Conservation (phyloP, 1,140 invertebrate genomes). For the Drosophila tristis region DNA sequence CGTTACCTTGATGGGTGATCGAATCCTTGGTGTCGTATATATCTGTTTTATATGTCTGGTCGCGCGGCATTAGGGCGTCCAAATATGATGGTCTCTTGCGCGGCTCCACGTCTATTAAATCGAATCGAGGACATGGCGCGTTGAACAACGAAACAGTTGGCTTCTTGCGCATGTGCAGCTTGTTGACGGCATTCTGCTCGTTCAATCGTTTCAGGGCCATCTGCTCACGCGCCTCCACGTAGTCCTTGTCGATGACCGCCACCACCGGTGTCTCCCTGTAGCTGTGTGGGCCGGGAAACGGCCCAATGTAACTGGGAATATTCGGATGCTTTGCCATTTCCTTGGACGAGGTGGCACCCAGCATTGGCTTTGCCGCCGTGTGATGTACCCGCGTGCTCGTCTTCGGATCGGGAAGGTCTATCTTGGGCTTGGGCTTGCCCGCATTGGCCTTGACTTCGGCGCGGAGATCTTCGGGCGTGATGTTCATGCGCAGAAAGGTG, state of each 20-base stretch:
- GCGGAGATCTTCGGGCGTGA: not conserved
- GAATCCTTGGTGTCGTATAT: constrained; percentile 31
- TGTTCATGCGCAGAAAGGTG: constrained; percentile 27
- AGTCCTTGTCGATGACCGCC: not conserved
- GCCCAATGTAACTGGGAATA: constrained; percentile 47
- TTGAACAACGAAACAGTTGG: constrained; percentile 22
- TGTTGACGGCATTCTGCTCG: constrained; percentile 27
- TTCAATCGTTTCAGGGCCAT: constrained; percentile 4
- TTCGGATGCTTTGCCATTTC: constrained; percentile 1
- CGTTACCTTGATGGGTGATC: constrained; percentile 20
- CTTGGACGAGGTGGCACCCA: not conserved
- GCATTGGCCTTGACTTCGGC: constrained; percentile 4
- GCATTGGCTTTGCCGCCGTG: not conserved
- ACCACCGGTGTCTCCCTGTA: constrained; percentile 27
- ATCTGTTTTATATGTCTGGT: constrained; percentile 33
- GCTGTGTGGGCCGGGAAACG: constrained; percentile 49
- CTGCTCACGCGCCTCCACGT: not conserved
- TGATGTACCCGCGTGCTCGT: constrained; percentile 7
- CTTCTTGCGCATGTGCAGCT: constrained; percentile 9
- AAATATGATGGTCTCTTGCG: constrained; percentile 23
- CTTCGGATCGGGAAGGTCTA: not conserved
- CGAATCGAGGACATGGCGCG: not conserved
- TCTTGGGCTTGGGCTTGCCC: too few species aligned
- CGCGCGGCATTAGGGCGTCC: constrained; percentile 40
- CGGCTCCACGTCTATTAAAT: constrained; percentile 2